Evolutionary conservation across 2,113 vertebrate species (phyloP).

Genomic region (Xenopus tropicalis): DNA sequence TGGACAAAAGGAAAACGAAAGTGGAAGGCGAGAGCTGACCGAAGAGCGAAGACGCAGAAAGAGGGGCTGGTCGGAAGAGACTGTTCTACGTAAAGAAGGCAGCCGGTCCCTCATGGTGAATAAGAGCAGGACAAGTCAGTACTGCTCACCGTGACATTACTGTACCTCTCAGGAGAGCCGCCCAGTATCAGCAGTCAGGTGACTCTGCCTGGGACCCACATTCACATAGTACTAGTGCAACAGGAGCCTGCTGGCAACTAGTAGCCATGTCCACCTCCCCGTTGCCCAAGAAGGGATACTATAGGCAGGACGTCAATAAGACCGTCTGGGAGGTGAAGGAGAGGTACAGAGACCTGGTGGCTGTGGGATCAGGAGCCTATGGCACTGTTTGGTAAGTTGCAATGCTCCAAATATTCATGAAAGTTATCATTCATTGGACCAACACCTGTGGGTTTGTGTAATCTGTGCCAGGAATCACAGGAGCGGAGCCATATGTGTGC

Average conservation of each 20-base stretch:
- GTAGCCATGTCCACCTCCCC: conserved; percentile 51
- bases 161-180: not conserved
- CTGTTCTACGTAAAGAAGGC: not conserved
- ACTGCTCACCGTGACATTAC: too few relatives aligned
- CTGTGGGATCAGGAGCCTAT: conserved; percentile 87
- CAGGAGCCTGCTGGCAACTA: not conserved
- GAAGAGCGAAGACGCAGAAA: not conserved
- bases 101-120: not conserved
- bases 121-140: too few relatives aligned
- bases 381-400: conserved; percentile 85
- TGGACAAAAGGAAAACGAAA: not conserved
- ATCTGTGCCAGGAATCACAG: too few relatives aligned
- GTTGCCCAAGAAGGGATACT: conserved; percentile 67
- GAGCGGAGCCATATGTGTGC: too few relatives aligned
- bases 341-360: conserved; percentile 79
- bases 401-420: not conserved
- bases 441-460: too few relatives aligned
- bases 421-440: too few relatives aligned
- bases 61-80: not conserved
- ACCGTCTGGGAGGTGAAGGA: conserved; percentile 86
- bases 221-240: not conserved
- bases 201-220: not conserved
- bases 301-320: conserved; percentile 81
- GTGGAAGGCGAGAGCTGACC: not conserved
- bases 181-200: conserved; percentile 4